Evolutionary conservation across 2,888 invertebrate genomes (phyloP), one percentile per base, ranked within the genome.

Genomic region (Halictus quadricinctus): DNA sequence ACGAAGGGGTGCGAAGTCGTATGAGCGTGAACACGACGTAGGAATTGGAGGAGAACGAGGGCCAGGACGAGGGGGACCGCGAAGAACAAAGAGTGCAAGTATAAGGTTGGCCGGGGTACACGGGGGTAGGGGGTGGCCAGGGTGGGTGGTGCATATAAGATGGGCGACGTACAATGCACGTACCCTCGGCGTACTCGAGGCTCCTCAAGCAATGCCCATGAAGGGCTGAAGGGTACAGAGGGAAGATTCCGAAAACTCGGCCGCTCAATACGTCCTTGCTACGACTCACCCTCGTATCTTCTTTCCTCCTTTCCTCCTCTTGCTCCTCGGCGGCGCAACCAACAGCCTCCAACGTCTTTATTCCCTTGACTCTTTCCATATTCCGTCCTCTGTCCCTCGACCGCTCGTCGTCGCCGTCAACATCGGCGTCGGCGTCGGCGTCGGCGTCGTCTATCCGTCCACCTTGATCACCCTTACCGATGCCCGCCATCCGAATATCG

Each of bases 91-190:
- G 94, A 94, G 91, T 93, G 94, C 93, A 93, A 94, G 94, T 94
- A 93, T 93, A 94, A 94, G 94, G 93, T 92, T 64, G 94, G 93
- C 92, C 91, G 87, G 89, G 89, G 36, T 41, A 21, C 21, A 29
- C 83, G 87, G 91, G 80, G 84, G 85, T 85, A 84, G 88, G 89
- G 87, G 88, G 88, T 85, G 90, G 85, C 90, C 91, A 83, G 91
- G 91, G 91, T 91, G 92, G 92, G 91, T 93, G 94, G 93, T 94
- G 94, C 94, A 94, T 94, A 94, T 94, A 94, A 94, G 94, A 94
- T 94, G 94, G 93, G 93, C 91, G 91, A 91, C 92, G 93, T 93
- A 94, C 94, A 94, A 94, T 94, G 93, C 93, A 93, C 92, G 93
- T 94, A 94, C 93, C 93, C 93, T 92, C 93, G 91, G 90, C 90